A percentile compares a stretch with the other conserved stretches of the same genome.
Evolutionary conservation across 2,113 vertebrate species (phyloP).

Genomic region (Grammatotria lemairii): DNA sequence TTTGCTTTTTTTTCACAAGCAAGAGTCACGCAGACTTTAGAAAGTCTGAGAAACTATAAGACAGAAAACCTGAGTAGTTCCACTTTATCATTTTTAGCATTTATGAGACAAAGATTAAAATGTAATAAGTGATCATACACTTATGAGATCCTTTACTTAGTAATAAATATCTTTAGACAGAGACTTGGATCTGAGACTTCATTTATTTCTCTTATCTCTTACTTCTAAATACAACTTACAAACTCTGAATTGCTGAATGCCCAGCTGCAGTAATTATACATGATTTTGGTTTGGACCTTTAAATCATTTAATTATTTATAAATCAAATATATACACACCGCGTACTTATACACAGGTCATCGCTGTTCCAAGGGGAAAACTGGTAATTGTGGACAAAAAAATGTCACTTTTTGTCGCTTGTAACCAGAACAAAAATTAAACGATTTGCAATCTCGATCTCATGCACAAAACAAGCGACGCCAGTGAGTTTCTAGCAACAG

Average conservation of each 20-base stretch:
- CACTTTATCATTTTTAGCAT: not conserved
- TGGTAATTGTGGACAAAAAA: not conserved
- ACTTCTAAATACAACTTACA: not conserved
- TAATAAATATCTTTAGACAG: not conserved
- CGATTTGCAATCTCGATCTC: not conserved
- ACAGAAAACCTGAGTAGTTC: not conserved
- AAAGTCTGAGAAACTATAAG: not conserved
- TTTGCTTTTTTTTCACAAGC: not conserved
- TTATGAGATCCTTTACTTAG: not conserved
- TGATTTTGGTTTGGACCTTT: rapidly evolving
- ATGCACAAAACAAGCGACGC: rapidly evolving
- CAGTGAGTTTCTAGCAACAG: not conserved
- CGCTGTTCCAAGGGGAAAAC: not conserved
- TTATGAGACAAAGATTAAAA: not conserved
- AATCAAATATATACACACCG: not conserved
- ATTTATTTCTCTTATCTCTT: not conserved
- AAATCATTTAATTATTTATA: not conserved
- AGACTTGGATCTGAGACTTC: not conserved
- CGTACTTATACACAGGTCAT: not conserved
- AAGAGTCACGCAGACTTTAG: not conserved
- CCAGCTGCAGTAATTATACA: not conserved
- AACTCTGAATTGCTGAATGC: not conserved
- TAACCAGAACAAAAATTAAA: not conserved
- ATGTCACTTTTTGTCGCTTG: rapidly evolving
- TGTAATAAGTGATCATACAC: not conserved